Base-by-base conservation (phyloP, 2,888 invertebrate genomes). In the Spisula solida region DNA sequence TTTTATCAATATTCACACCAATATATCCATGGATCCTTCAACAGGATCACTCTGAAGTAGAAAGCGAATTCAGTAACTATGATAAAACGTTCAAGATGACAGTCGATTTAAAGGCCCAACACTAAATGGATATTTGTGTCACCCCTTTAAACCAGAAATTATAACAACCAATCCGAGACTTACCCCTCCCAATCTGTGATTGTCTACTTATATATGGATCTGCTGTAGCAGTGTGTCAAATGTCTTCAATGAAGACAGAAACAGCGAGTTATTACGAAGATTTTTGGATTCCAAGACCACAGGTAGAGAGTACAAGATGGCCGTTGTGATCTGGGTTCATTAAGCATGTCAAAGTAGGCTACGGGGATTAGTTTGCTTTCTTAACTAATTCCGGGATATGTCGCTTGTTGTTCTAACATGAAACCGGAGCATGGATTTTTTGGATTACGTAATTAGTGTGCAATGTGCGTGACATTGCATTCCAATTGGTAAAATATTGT, bases 261-360 rank as follows among this genome's bases (percentile, higher is more conserved):
- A 31, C 25, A 12, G 2, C 0, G 18, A 34, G 31, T 31, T 75
- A 31, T 75, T 31, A 12, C 34, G 75, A 14, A 34, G 34, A 75
- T 75, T 18, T 34, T 16, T 75, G 75, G 31, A 31, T 31, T 75
- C 75, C 31, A 31, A 75, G 31, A 75, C 75, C 75, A 31, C 31
- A 75, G 31, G 75, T 66, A 66, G 25, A 56, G 18, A 0, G 82
- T 66, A 29, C 82, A 82, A 82, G 25, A 82, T 82, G 82, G 82
- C 82, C 82, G 82, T n/a, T n/a, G n/a, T 82, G 66, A 60, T 56
- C 82, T 82, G 25, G 75, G 82, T 66, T 82, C 82, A 82, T 66
- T 82, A 66, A 47, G 66, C 82, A 82, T 82, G 66, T 66, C 82
- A 75, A 75, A 34, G 14, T 75, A 75, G 75, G 31, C 12, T 29